phyloP scores from a whole-genome alignment of 2,797 vertebrate genomes.

The Sebastes umbrosus region DNA sequence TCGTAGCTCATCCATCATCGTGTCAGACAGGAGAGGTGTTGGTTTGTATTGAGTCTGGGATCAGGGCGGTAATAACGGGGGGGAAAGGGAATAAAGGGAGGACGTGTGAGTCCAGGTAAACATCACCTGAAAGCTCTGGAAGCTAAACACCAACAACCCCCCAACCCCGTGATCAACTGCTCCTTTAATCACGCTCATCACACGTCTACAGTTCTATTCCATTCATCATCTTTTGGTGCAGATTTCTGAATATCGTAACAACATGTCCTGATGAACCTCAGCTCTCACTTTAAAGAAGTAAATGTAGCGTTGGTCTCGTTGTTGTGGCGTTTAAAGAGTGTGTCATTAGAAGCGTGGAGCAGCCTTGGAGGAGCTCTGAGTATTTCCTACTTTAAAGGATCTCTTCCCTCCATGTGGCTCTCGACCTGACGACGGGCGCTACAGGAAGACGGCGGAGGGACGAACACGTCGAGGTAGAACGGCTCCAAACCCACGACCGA shows the following conservation, averaged over 20 bases:
- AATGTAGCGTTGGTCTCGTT: too few species aligned
- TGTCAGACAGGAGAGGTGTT: conserved; percentile 18
- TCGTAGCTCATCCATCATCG: conserved; percentile 92
- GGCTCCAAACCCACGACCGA: background rate
- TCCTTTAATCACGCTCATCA: too few species aligned
- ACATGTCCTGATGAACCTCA: too few species aligned
- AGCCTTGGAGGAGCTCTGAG: background rate
- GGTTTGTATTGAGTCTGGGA: background rate
- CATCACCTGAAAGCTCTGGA: background rate
- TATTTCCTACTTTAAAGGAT: background rate
- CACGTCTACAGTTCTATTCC: too few species aligned
- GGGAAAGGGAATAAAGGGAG: background rate
- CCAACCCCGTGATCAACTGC: too few species aligned
- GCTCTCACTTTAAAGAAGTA: too few species aligned
- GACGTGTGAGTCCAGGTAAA: background rate
- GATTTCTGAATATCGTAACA: too few species aligned
- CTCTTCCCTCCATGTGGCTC: background rate
- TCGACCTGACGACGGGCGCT: background rate
- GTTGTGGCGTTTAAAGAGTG: background rate
- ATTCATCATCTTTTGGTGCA: too few species aligned
- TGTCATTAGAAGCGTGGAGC: background rate
- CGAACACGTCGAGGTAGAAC: background rate
- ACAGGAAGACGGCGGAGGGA: background rate
- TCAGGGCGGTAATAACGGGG: background rate
- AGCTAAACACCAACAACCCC: too few species aligned